Conservation (phyloP, 2,113 vertebrate genomes). For the Oryzias curvinotus region DNA sequence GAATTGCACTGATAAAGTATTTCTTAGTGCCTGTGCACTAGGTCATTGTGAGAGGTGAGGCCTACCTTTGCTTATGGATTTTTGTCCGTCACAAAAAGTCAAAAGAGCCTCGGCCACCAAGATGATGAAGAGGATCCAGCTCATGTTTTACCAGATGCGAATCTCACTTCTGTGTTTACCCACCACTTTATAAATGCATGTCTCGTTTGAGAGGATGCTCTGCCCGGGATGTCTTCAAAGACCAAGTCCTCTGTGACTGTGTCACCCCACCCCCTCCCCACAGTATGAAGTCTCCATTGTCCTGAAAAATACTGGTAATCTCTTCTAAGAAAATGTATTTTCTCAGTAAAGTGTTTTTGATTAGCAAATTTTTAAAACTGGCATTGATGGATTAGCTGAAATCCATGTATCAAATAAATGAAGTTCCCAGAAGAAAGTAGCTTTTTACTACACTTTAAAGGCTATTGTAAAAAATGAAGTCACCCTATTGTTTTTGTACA, state of each 20-base stretch:
- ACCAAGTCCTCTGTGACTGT: slow-evolving; percentile 51
- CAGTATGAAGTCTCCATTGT: slow-evolving; percentile 36
- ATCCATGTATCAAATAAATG: no score
- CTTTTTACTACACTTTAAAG: no score
- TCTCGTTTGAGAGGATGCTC: slow-evolving; percentile 32
- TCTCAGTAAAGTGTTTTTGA: no score
- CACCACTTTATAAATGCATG: slow-evolving; percentile 34
- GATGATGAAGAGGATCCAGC: slow-evolving; percentile 47
- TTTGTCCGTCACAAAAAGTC: slow-evolving; percentile 54
- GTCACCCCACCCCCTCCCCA: slow-evolving; percentile 43
- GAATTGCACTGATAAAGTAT: no score
- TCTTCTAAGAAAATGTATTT: neutral
- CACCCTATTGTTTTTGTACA: neutral
- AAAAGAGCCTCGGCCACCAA: slow-evolving; percentile 49
- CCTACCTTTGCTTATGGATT: slow-evolving; percentile 68
- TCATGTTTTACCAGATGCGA: slow-evolving; percentile 62
- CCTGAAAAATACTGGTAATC: slow-evolving; percentile 16
- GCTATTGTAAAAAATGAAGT: no score
- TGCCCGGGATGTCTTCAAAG: slow-evolving; percentile 39
- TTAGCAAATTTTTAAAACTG: no score
- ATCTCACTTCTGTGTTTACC: slow-evolving; percentile 27
- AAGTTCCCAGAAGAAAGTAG: no score
- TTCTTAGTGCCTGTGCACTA: no score
- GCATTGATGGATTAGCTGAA: no score
- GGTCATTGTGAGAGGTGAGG: neutral